Conservation (phyloP, 1,140 invertebrate species). For the Drosophila arawakana region DNA sequence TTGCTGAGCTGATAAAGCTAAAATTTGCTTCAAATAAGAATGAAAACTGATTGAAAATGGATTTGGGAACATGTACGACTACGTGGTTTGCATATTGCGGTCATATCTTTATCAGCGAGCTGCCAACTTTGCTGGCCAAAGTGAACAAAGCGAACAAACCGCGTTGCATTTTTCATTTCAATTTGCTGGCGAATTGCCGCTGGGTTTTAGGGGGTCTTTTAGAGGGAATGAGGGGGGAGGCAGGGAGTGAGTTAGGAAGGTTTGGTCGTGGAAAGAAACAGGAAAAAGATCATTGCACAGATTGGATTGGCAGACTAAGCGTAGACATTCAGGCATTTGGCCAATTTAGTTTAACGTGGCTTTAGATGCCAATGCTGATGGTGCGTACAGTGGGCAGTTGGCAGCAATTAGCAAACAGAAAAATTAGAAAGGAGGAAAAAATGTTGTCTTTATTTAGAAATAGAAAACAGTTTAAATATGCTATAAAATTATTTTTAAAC, state of each 20-base stretch:
- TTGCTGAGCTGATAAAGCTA: neutral
- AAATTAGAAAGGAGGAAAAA: no score
- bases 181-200: slow-evolving; percentile 64
- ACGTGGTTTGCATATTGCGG: slow-evolving; percentile 32
- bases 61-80: slow-evolving; percentile 16
- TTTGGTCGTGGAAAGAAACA: neutral
- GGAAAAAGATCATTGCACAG: slow-evolving; percentile 27
- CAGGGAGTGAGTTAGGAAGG: neutral
- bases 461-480: no score
- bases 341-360: slow-evolving; percentile 73
- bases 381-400: no score
- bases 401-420: no score
- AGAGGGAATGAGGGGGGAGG: slow-evolving; percentile 3
- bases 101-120: slow-evolving; percentile 59
- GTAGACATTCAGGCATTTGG: slow-evolving; percentile 67
- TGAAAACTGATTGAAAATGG: slow-evolving; percentile 5
- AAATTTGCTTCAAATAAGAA: neutral
- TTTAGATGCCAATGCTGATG: slow-evolving; percentile 17
- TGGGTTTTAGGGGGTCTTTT: neutral
- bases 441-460: no score
- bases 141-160: slow-evolving; percentile 67
- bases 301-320: slow-evolving; percentile 36
- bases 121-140: slow-evolving; percentile 28
- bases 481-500: no score
- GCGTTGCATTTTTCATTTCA: slow-evolving; percentile 75